Base-by-base conservation (phyloP, 1,140 invertebrate genomes). In the Diorhabda elongata region DNA sequence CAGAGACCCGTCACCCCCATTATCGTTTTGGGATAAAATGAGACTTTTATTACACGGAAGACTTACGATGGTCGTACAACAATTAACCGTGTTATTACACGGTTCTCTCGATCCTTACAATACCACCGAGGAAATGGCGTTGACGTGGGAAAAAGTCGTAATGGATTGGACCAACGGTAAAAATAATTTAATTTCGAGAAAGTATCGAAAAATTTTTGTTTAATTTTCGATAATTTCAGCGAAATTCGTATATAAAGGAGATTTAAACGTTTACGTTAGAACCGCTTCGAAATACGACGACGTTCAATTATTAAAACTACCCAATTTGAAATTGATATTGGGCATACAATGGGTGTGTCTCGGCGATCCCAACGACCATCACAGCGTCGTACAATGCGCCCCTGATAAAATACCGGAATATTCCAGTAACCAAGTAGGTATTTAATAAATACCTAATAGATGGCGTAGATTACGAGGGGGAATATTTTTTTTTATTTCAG, bases 231-330 rank as follows among this genome's bases (percentile, higher is more conserved):
- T 26, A 26, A 5, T 78, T 79, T 26, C 78, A 93, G 91, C 90
- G 9, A 91, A 92, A 83, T 89, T 95, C 69, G 86, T 92, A 57
- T 91, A 95, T 76, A 91, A 93, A 77, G 94, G 94, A 7, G 91
- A 95, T 78, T 83, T 98, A 43, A 87, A 87, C 78, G 91, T 97
- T 61, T 97, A 92, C 76, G 94, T 98, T 3, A 86, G 96, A 68
- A 99, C 98, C 1, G 97, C 97, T 0, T 98, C 96, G 61, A 98
- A 99, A 82, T 99, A 99, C 83, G 97, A 99, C 83, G 97, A 99
- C 82, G 96, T 95, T 78, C 88, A 92, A 64, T 85, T 98, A 58
- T 80, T 99, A 3, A 93, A 98, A 78, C 84, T 99, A 66, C 97
- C 97, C 0, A 92, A 93, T 77, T 84, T 99, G 4, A 92, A 92